These are phyloP conservation scores for Psilopsiagon aurifrons DNA, from an alignment of 2,113 vertebrate species.

Conservation along the genomic window DNA sequence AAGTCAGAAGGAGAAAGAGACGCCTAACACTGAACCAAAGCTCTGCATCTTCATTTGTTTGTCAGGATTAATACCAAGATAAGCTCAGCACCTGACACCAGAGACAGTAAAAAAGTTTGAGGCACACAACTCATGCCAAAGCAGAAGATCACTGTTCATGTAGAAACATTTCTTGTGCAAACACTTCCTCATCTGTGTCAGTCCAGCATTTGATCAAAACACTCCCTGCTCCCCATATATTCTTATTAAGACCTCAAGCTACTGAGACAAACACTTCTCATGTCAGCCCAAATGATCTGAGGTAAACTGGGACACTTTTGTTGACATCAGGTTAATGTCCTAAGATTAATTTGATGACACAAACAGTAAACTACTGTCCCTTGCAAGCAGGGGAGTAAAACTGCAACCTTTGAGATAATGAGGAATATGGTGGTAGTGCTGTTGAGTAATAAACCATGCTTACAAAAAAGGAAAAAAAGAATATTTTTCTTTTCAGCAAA, in stretches of 20 bases:
- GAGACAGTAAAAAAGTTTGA: neutral
- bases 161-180: neutral
- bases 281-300: neutral
- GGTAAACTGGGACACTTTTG: neutral
- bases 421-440: neutral
- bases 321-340: neutral
- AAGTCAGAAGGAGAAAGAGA: neutral
- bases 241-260: neutral
- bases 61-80: neutral
- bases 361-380: neutral
- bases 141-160: neutral
- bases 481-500: neutral
- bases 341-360: neutral
- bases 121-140: neutral
- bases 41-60: neutral
- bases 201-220: neutral
- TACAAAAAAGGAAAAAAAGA: neutral
- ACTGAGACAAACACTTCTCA: neutral
- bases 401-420: neutral
- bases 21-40: neutral
- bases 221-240: neutral
- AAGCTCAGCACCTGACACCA: neutral
- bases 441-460: neutral
- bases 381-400: neutral
- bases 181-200: neutral